Percentiles rank a stretch among this genome's conserved stretches.
Conservation (phyloP, 2,888 invertebrate species). For the Germaria angustata region DNA sequence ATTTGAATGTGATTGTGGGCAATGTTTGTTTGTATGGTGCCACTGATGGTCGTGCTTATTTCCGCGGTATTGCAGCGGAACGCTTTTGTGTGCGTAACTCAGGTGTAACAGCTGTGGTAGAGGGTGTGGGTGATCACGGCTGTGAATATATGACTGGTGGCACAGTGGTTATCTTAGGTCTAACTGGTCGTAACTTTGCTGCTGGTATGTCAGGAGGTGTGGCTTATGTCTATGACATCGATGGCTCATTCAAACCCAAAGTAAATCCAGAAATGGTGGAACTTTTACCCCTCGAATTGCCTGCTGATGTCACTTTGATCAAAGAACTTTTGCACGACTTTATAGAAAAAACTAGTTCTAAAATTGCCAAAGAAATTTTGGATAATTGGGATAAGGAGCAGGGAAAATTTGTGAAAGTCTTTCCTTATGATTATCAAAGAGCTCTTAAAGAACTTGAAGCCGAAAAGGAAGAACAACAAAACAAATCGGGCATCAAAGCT, state of each 20-base stretch:
- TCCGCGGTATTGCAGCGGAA: conserved; percentile 98
- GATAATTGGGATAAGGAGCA: conserved; percentile 89
- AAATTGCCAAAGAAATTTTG: conserved; percentile 89
- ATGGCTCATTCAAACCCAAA: conserved; percentile 90
- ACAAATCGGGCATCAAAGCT: conserved; percentile 70
- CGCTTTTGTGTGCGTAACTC: conserved; percentile 99
- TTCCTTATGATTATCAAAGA: conserved; percentile 97
- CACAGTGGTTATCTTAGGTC: conserved; percentile 92
- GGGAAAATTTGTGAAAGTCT: conserved; percentile 94
- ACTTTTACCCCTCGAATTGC: conserved; percentile 88
- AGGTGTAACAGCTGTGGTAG: conserved; percentile 96
- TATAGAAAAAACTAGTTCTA: conserved; percentile 91
- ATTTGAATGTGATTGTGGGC: conserved; percentile 97
- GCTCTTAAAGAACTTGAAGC: conserved; percentile 87
- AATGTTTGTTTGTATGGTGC: conserved; percentile 99
- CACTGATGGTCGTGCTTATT: conserved; percentile 95
- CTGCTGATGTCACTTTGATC: conserved; percentile 89
- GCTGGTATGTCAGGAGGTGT: conserved; percentile 99
- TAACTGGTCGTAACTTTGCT: conserved; percentile 98
- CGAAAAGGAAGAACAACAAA: conserved; percentile 74
- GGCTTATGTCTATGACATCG: conserved; percentile 95
- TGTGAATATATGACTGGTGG: conserved; percentile 99
- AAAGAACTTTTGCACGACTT: conserved; percentile 91
- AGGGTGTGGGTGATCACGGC: conserved; percentile 99
- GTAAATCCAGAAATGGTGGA: conserved; percentile 99